phyloP scores from a whole-genome alignment of 2,888 invertebrate genomes.

The Cacoxenus indagator region DNA sequence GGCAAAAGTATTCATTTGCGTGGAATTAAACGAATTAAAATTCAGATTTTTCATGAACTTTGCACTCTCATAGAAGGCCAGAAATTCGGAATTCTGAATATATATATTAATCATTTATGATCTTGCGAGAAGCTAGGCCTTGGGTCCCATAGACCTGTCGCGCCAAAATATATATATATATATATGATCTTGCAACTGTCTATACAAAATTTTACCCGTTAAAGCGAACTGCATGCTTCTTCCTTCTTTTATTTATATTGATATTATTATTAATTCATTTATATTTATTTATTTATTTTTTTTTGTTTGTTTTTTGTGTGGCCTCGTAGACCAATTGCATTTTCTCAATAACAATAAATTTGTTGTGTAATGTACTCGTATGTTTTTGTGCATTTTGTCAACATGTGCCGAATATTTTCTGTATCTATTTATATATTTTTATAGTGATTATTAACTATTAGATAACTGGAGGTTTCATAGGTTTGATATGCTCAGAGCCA shows the following conservation, averaged over 20 bases:
- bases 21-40: too few relatives aligned
- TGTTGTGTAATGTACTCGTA: constrained; percentile 22
- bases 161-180: too few relatives aligned
- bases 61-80: too few relatives aligned
- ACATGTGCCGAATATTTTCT: constrained; percentile 27
- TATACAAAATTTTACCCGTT: background rate
- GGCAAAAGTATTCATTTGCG: too few relatives aligned
- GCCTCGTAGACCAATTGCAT: constrained; percentile 9
- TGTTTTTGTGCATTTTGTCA: constrained; percentile 27
- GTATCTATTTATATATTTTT: background rate
- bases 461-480: constrained; percentile 17
- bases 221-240: background rate
- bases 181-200: too few relatives aligned
- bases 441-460: background rate
- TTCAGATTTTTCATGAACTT: too few relatives aligned
- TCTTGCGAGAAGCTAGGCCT: too few relatives aligned
- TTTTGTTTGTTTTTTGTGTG: constrained; percentile 17
- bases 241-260: background rate
- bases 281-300: constrained; percentile 2
- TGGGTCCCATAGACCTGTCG: too few relatives aligned
- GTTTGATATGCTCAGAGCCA: constrained; percentile 34
- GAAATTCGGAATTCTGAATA: too few relatives aligned
- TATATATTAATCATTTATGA: too few relatives aligned
- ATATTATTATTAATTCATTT: too few relatives aligned
- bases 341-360: constrained; percentile 6